Base-by-base conservation (phyloP, 92 coral and sea anemone species). In the Parazoanthus swiftii region DNA sequence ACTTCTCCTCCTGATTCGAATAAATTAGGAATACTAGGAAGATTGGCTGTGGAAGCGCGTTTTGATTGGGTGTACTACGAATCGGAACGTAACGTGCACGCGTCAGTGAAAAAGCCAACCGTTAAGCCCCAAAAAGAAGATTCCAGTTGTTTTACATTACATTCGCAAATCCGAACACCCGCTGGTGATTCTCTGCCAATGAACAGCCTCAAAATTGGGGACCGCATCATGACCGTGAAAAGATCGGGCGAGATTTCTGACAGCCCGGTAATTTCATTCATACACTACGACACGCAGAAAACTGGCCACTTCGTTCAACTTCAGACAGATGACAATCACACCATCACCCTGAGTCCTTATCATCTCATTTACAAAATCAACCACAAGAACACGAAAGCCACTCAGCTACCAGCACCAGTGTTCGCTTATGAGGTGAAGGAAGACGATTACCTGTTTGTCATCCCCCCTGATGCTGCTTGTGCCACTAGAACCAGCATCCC, bases 31-130 rank as follows among this genome's bases (percentile, higher is more conserved):
- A 87, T 84, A 68, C 92, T 94, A 14, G 98, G 98, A 44, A 90
- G 98, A 26, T 76, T 96, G 15, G 98, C 98, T 37, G 95, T 90
- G 3, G 91, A 96, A 48, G 96, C 98, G 20, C 95, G 98, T 1
- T 96, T 96, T 91, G 98, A 96, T 85, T 96, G 96, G 96, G 98
- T 96, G 54, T 74, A 42, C 70, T 96, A 96, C 82, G 94, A 91
- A 75, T 36, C 37, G n/a, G n/a, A n/a, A n/a, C n/a, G n/a, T n/a
- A n/a, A 82, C 83, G 92, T 94, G 4, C 98, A 94, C 81, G 98
- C 98, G 81, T 94, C 98, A 11, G 88, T 82, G 10, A 42, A 76
- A n/a, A 76, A 39, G 38, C 33, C 42, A 33, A 29, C 38, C 38
- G 93, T n/a, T n/a, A n/a, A n/a, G n/a, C n/a, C n/a, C n/a, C n/a